These are phyloP conservation scores for Entelurus aequoreus DNA, from an alignment of 2,113 vertebrate genomes.

Conservation along the genomic window DNA sequence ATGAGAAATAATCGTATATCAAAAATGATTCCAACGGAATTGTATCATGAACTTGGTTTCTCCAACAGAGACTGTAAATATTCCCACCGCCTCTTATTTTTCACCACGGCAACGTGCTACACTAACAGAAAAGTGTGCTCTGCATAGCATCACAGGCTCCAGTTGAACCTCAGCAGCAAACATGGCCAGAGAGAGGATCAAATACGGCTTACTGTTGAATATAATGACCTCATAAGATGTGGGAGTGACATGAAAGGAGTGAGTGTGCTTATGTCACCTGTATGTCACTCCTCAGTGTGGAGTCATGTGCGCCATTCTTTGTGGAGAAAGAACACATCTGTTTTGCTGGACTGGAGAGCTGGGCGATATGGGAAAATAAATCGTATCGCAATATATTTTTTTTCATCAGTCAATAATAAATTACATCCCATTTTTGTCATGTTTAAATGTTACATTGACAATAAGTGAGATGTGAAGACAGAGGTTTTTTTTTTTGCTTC, in stretches of 20 bases:
- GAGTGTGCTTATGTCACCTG: conserved; percentile 20
- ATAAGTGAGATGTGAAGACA: too few species aligned
- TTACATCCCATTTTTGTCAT: too few species aligned
- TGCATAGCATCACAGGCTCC: conserved; percentile 56
- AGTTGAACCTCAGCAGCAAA: conserved; percentile 43
- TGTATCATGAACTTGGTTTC: conserved; percentile 56
- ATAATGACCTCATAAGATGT: conserved; percentile 41
- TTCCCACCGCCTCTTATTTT: conserved; percentile 51
- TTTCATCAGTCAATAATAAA: too few species aligned
- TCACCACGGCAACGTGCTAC: conserved; percentile 58
- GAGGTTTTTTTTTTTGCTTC: too few species aligned
- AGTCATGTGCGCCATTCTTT: conserved; percentile 3
- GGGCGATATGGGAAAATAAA: too few species aligned
- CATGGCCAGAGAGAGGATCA: conserved; percentile 52
- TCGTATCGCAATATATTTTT: too few species aligned
- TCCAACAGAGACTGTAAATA: conserved; percentile 46
- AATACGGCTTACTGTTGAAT: conserved; percentile 34
- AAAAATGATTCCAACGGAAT: conserved; percentile 43
- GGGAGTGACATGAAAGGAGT: conserved; percentile 24
- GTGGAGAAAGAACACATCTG: background rate
- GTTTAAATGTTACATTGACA: too few species aligned
- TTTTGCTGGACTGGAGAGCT: too few species aligned
- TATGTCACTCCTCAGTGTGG: conserved; percentile 1
- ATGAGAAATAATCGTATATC: background rate
- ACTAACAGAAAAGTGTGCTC: conserved; percentile 58